Evolutionary conservation across 1,140 invertebrate genomes (phyloP), one percentile per base, ranked within the genome.

Genomic region (Olivierus martensii): DNA sequence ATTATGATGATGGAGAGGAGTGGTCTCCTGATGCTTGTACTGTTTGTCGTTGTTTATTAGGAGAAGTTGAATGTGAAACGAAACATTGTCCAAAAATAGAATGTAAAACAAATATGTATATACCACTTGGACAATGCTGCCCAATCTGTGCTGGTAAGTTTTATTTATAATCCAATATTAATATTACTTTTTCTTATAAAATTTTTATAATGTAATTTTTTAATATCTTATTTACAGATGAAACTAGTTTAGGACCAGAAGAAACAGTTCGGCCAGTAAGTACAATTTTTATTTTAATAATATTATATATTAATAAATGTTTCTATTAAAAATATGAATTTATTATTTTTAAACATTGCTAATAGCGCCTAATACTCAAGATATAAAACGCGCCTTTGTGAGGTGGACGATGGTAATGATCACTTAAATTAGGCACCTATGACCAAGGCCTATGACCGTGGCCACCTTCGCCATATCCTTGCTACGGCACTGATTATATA

Each of bases 11-110:
- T 49, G 77, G 78, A 11, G 73, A 79, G 51, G 69, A 69, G 39
- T 81, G 79, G 79, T 73, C 72, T 58, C 69, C 76, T 5, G 76
- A 79, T 63, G 71, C 71, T 51, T 83, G 81, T 65, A 78, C 77
- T 0, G 68, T 74, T 19, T 83, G 81, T 62, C 69, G 69, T 45
- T 84, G 81, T 61, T 65, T 62, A 39, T 56, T 61, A 12, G 76
- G 78, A 6, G 67, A 72, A 19, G 73, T 79, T 34, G 74, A 74
- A 50, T 83, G 81, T 57, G 59, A 63, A 38, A 59, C 45, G 41
- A 46, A 54, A 49, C 55, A 59, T 49, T 59, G 58, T 44, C 58
- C 54, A n/a, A 65, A 71, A 46, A 59, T 73, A 43, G 63, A 66
- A 36, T 59, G 58, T 34, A 57, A 59, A 45, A 66, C 66, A 15